Evolutionary conservation across 1,140 invertebrate genomes (phyloP), one percentile per base, ranked within the genome.

Genomic region (Zaprionus nigranus): DNA sequence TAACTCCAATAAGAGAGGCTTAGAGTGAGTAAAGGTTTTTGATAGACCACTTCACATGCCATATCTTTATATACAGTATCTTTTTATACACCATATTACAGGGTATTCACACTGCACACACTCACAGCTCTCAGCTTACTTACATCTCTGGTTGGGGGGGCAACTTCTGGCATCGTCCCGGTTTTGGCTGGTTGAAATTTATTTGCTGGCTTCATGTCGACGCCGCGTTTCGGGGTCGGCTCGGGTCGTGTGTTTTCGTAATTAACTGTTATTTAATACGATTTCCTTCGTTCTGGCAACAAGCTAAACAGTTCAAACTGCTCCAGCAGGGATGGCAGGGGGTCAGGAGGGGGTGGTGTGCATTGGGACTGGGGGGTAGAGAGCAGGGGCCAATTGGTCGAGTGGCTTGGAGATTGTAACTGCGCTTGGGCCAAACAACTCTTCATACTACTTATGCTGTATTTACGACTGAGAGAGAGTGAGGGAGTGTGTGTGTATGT

Each of bases 241-340:
- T 75, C 40, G 43, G 58, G 62, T 78, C 59, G 73, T 87, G 72
- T 82, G 77, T 82, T 73, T 83, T 83, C 73, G 81, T 87, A 87
- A 87, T 87, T 87, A 87, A 87, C 83, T 88, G 83, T 87, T 88
- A 88, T 87, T 87, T 87, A 87, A 87, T 87, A 88, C 83, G 84
- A 87, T 87, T 86, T 88, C 66, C 84, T 78, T 78, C 80, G 88
- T 88, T 87, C 75, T 60, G 65, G 53, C 73, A 75, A 70, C 59
- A 69, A 70, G 72, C 66, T 69, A 75, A 75, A 49, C 65, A 74
- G 56, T 62, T 38, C 20, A 59, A 51, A 22, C 20, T 13, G 20
- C n/a, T 51, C n/a, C 20, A 40, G 59, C 24, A 2, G 24, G 2
- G 40, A 1, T 24, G 4, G 38, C 4, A 22, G 5, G 11, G 20